Evolutionary conservation across 2,113 vertebrate species (phyloP).

Genomic region (Genyomyrus donnyi): DNA sequence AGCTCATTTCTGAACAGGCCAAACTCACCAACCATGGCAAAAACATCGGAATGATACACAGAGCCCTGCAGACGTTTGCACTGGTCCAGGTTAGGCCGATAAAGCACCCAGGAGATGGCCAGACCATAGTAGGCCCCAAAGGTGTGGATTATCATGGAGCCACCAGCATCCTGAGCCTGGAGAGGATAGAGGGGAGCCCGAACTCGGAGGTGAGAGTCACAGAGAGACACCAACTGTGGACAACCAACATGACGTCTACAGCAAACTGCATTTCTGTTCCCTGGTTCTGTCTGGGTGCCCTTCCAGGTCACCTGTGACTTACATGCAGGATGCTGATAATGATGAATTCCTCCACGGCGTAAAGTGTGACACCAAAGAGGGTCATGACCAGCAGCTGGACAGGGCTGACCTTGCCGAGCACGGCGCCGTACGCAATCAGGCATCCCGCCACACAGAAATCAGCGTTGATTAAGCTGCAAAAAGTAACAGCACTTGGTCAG

Average conservation of each 20-base stretch:
- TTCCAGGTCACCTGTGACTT: constrained; percentile 42
- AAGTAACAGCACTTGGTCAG: background rate
- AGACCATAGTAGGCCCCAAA: constrained; percentile 95
- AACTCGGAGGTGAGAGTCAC: background rate
- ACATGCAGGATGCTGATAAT: constrained; percentile 77
- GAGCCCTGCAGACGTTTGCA: constrained; percentile 73
- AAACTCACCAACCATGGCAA: constrained; percentile 85
- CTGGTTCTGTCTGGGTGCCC: background rate
- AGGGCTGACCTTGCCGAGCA: constrained; percentile 89
- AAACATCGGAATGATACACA: constrained; percentile 81
- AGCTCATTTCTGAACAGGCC: background rate
- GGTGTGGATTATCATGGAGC: constrained; percentile 94
- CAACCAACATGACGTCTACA: background rate
- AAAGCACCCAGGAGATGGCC: constrained; percentile 79
- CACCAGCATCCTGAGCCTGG: constrained; percentile 87
- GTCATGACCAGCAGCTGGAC: constrained; percentile 87
- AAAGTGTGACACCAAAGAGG: constrained; percentile 85
- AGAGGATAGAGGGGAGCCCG: background rate
- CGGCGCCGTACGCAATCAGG: constrained; percentile 83
- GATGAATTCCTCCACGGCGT: constrained; percentile 82
- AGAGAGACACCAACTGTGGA: background rate
- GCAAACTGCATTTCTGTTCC: background rate
- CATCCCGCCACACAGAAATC: constrained; percentile 93
- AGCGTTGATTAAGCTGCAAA: constrained; percentile 82
- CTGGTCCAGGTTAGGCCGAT: constrained; percentile 75